Base-by-base conservation (phyloP, 2,113 vertebrate genomes). In the Pagrus major region DNA sequence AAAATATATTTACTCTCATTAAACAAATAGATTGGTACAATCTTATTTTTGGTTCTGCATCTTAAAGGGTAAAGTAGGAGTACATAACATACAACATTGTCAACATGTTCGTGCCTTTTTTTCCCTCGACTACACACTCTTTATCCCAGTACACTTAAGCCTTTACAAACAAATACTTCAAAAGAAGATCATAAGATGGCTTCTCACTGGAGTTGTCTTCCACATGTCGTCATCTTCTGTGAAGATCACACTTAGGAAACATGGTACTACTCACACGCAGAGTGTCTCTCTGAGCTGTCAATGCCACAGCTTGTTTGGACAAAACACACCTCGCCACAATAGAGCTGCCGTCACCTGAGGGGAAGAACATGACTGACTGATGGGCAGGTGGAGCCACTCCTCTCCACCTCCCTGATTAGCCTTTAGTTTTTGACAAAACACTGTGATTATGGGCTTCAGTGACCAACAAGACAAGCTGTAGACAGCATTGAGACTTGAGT, bases 401-500 rank as follows among this genome's bases (percentile, higher is more conserved):
- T 73, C 63, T 44, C 66, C 72, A 82, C 69, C 81, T 79, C 71
- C 72, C 65, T 83, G 74, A 88, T 86, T 83, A 76, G 75, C 81
- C 78, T 86, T 84, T 83, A 78, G 82, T 86, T 86, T 89, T 58
- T 73, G 78, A 92, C 85, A 88, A 88, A 89, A 89, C 69, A 68
- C 83, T 44, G 68, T 86, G 83, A 92, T 92, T 93, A 92, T 63
- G 68, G 84, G 68, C 81, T 88, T 87, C 71, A 41, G 16, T 84
- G 78, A 54, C 76, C 77, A 63, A 76, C 33, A 35, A 65, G 76
- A 63, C 9, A 27, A 76, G 44, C 46, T 58, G 51, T 56, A 54
- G 78, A 87, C 80, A 49, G 51, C 42, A 46, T 47, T 74, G 52
- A 86, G 74, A 52, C 59, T 49, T 66, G 82, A 89, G 78, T 90